Conservation (phyloP, 2,888 invertebrate species). For the Metalampra italica region DNA sequence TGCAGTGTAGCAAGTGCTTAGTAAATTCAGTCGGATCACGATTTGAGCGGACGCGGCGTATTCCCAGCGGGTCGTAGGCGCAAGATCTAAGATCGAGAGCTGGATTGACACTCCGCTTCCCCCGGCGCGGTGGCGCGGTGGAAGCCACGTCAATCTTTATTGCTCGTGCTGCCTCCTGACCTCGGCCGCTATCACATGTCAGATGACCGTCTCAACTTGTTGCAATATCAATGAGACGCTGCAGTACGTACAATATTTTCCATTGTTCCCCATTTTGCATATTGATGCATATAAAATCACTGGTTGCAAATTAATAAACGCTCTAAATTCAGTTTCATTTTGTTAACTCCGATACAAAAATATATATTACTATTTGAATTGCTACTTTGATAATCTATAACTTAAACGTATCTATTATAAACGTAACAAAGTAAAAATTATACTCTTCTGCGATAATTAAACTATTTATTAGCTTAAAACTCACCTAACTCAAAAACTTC, state of each 20-base stretch:
- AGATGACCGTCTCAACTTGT: constrained; percentile 36
- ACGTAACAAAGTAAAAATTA: too few relatives aligned
- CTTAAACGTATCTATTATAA: too few relatives aligned
- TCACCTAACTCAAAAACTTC: too few relatives aligned
- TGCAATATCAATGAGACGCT: constrained; percentile 27
- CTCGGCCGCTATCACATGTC: constrained; percentile 36
- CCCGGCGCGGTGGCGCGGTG: constrained; percentile 28
- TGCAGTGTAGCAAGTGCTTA: neutral
- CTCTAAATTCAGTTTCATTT: too few relatives aligned
- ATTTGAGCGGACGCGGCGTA: neutral
- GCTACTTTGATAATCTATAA: too few relatives aligned
- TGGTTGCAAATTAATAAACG: too few relatives aligned
- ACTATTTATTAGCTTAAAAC: too few relatives aligned
- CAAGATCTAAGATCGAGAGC: constrained; percentile 59
- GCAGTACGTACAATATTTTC: neutral
- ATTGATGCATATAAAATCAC: too few relatives aligned
- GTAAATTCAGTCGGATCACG: constrained; percentile 1
- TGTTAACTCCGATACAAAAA: too few relatives aligned
- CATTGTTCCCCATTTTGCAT: neutral
- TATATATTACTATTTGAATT: too few relatives aligned
- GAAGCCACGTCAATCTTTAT: constrained; percentile 62
- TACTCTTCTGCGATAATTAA: too few relatives aligned
- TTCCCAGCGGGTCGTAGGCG: constrained; percentile 35
- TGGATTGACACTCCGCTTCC: constrained; percentile 64
- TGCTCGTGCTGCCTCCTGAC: constrained; percentile 26